A percentile compares a stretch with the other conserved stretches of the same genome.
These are phyloP conservation scores for Cladopsammia gracilis DNA, from an alignment of 64 coral and sea anemone species.

Conservation along the genomic window DNA sequence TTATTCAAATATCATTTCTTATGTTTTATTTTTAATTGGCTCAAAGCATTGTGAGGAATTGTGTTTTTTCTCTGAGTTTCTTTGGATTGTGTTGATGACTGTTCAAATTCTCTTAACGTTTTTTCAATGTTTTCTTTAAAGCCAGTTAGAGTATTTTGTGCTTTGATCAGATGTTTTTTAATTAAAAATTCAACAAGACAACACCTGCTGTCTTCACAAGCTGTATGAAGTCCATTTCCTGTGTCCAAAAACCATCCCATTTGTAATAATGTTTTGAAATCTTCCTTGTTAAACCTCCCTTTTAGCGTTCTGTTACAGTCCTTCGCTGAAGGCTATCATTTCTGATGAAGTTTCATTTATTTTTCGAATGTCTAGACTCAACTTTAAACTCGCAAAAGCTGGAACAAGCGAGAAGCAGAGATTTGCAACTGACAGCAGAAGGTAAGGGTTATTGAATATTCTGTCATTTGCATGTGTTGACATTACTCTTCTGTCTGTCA, in stretches of 20 bases:
- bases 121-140: neutral
- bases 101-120: neutral
- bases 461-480: slow-evolving; percentile 10
- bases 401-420: neutral
- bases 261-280: slow-evolving; percentile 1
- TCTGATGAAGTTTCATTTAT: slow-evolving; percentile 6
- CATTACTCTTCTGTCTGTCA: neutral
- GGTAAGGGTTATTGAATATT: neutral
- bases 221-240: slow-evolving; percentile 31
- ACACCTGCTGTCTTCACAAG: slow-evolving; percentile 37
- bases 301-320: neutral
- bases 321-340: neutral
- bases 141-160: neutral
- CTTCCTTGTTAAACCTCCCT: neutral
- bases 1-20: neutral
- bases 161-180: slow-evolving; percentile 23
- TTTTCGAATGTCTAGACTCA: slow-evolving; percentile 37
- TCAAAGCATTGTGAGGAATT: neutral
- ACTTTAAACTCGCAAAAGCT: slow-evolving; percentile 40
- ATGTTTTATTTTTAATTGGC: neutral
- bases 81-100: neutral
- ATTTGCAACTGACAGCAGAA: neutral
- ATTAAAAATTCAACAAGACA: slow-evolving; percentile 16
- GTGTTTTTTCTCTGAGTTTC: neutral
- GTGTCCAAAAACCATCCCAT: neutral